Percentiles rank a stretch among this genome's conserved stretches.
Conservation (phyloP, 2,888 invertebrate genomes). For the Drosophila kambysellisi region DNA sequence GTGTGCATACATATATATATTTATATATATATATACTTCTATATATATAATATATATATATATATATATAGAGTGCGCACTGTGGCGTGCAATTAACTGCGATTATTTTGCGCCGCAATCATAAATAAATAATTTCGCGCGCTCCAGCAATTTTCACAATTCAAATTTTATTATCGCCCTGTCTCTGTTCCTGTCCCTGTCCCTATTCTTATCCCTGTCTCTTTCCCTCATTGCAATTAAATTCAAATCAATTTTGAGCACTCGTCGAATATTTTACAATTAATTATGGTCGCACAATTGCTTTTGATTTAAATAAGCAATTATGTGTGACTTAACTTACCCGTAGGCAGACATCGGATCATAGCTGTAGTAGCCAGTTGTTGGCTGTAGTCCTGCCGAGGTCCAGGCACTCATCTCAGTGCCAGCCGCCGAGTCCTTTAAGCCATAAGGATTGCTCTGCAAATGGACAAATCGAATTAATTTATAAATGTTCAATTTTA, state of each 20-base stretch:
- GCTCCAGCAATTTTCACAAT: conserved; percentile 77
- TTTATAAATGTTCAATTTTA: not conserved
- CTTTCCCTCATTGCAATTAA: conserved; percentile 72
- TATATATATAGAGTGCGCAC: conserved; percentile 37
- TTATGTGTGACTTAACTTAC: conserved; percentile 87
- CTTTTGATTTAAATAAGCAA: conserved; percentile 38
- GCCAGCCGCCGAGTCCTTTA: conserved; percentile 93
- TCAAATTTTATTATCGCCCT: conserved; percentile 77
- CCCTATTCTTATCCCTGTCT: conserved; percentile 9
- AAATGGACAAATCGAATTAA: conserved; percentile 66
- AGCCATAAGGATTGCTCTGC: conserved; percentile 95
- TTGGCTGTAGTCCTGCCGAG: conserved; percentile 94
- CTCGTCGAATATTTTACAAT: conserved; percentile 81
- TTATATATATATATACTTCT: not conserved
- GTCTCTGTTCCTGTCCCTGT: conserved; percentile 5
- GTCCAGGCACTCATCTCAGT: conserved; percentile 97
- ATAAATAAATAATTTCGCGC: conserved; percentile 83
- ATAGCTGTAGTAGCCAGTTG: conserved; percentile 96
- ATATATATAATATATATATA: not conserved
- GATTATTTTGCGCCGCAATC: conserved; percentile 81
- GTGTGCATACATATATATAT: conserved; percentile 9
- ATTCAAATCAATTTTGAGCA: conserved; percentile 83
- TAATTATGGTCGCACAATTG: conserved; percentile 75
- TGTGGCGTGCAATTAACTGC: conserved; percentile 82
- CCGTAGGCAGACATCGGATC: conserved; percentile 97